Base-by-base conservation (phyloP, 2,888 invertebrate genomes). In the Parasteatoda lunata region DNA sequence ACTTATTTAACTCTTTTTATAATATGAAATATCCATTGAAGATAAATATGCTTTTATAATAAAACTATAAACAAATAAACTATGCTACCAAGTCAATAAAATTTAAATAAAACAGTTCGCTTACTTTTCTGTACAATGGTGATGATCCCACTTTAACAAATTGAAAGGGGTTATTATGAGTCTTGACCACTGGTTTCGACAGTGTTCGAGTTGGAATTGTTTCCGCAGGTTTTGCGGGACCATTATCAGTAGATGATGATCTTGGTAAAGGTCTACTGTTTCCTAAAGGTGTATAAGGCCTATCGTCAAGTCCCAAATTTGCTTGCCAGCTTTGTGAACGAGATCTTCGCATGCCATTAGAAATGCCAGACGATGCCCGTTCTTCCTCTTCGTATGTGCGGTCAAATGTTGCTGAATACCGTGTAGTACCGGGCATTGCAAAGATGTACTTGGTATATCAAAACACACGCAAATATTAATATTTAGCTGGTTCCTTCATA, bases 81-180 rank as follows among this genome's bases (percentile, higher is more conserved):
- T 1, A 30, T 30, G 30, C 2, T 30, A 30, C 2, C 30, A 30
- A 30, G 30, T 30, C 30, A 30, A 30, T 30, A 30, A 30, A 30
- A 30, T 30, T 30, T 30, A 30, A 30, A 30, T 30, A 30, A 30
- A 30, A 30, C 30, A 30, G 30, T 30, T n/a, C 3, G 15, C 82
- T 78, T 68, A 86, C 88, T 69, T 86, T 94, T 91, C 95, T 95
- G 93, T 96, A 96, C 81, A 97, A 94, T 91, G 95, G 95, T 90
- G 96, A 96, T n/a, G 97, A 96, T 70, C 96, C 96, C 64, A 97
- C 96, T 92, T 96, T 95, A 89, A 97, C 95, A 93, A 97, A 97
- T 93, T 97, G 97, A 91, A 97, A 94, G 88, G 97, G 96, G 92
- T 97, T 97, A 89, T 94, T 95, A 64, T 96, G 96, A 89, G 96